Conservation (phyloP, 2,797 vertebrate genomes). For the Sebastes vulpes region DNA sequence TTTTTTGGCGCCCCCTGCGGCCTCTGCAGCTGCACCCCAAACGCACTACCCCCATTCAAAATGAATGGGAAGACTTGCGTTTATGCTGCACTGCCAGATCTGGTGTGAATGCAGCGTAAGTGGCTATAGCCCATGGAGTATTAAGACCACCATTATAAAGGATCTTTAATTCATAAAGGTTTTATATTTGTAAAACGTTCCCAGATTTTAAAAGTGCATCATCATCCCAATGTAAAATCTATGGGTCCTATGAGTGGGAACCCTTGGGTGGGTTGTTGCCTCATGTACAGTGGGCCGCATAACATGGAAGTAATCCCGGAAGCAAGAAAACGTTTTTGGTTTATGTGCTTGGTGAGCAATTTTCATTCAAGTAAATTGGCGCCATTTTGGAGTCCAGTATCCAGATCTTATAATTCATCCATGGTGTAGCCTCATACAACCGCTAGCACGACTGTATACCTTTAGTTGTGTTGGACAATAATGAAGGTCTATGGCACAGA, state of each 20-base stretch:
- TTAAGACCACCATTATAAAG: neutral
- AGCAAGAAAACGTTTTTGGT: neutral
- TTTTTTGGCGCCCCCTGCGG: too few species aligned
- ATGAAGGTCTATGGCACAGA: neutral
- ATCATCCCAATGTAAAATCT: too few species aligned
- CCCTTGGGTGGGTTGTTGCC: neutral
- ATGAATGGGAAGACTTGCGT: too few species aligned
- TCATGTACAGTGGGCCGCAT: too few species aligned
- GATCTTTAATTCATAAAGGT: neutral
- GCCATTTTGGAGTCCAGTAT: neutral
- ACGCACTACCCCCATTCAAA: too few species aligned
- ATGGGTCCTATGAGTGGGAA: neutral
- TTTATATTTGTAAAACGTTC: neutral
- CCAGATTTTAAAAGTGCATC: neutral
- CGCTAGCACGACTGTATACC: neutral
- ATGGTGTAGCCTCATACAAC: neutral
- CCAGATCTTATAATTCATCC: neutral
- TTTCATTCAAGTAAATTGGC: neutral
- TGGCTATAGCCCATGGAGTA: neutral
- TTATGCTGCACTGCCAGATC: too few species aligned
- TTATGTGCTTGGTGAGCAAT: neutral
- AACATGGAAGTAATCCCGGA: too few species aligned
- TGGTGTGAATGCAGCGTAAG: too few species aligned
- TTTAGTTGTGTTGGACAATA: neutral
- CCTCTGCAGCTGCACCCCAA: accelerated